Base-by-base conservation (phyloP, 2,113 vertebrate genomes). In the Condylura cristata region DNA sequence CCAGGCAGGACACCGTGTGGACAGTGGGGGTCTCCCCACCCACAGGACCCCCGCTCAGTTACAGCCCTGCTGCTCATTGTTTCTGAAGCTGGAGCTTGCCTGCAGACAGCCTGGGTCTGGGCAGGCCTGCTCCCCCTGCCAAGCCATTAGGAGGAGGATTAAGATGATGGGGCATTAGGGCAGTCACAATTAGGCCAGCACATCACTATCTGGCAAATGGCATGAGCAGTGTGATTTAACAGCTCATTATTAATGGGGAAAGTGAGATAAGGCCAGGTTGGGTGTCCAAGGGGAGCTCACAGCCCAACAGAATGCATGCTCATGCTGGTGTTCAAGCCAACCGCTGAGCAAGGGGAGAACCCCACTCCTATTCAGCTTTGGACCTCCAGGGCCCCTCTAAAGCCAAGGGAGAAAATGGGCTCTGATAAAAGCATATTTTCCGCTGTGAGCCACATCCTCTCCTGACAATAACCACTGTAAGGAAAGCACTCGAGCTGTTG, bases 161-260 rank as follows among this genome's bases (percentile, higher is more conserved):
- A 83, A 89, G 78, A 89, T 86, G 95, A 91, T 41, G 82, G 79
- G 83, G 60, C 92, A n/a, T 72, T 81, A 37, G 78, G 72, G 90
- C 3, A 0, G 78, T 80, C 81, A 80, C 94, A 91, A 83, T 93
- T 92, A 96, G 93, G 81, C 84, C 51, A 4, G 53, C 46, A 56
- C 48, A 58, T 39, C 20, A 5, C 86, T 87, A 32, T 97, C 95
- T 85, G 94, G 91, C 91, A 88, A 96, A 95, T 75, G 61, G 88
- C 95, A 87, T 61, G 93, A 90, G 86, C 48, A 56, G 75, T 89
- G 94, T 95, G 89, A 96, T 93, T 95, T 96, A 96, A 93, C 95
- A 97, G 93, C 63, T 94, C 93, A 82, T 97, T 90, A 96, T 93
- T 96, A 96, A 95, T 65, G 91, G 30, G 86, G 32, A 48, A 89